These are phyloP conservation scores for Avahi laniger DNA, from an alignment of 2,797 vertebrate genomes.

Conservation along the genomic window DNA sequence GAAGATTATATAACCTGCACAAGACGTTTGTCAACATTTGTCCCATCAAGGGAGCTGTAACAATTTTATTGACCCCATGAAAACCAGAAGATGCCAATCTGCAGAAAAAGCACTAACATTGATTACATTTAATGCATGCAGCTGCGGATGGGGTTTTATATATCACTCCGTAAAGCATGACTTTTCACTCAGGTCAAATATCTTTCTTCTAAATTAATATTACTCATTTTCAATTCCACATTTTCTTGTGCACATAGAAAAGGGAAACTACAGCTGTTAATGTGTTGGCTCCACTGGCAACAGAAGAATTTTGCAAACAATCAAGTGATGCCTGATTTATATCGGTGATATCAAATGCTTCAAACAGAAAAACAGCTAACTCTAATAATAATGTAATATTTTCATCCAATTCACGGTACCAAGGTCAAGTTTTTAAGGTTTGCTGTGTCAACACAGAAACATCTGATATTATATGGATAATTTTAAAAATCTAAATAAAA, in stretches of 20 bases:
- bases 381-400: background rate
- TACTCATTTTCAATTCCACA: background rate
- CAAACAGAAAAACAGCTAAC: background rate
- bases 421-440: background rate
- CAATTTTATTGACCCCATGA: background rate
- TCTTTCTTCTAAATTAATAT: slow-evolving; percentile 11
- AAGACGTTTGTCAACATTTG: background rate
- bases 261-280: background rate
- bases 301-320: background rate
- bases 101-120: background rate
- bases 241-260: background rate
- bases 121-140: background rate
- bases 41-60: background rate
- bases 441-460: background rate
- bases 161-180: background rate
- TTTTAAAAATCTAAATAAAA: background rate
- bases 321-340: background rate
- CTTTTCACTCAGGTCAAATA: slow-evolving; percentile 6
- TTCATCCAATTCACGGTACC: background rate
- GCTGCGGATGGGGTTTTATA: background rate
- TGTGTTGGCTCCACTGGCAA: background rate
- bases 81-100: background rate
- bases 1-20: background rate
- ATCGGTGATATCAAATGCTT: background rate
- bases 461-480: background rate